These are phyloP conservation scores for Anas platyrhynchos DNA, from an alignment of 2,113 vertebrate genomes.

Conservation along the genomic window DNA sequence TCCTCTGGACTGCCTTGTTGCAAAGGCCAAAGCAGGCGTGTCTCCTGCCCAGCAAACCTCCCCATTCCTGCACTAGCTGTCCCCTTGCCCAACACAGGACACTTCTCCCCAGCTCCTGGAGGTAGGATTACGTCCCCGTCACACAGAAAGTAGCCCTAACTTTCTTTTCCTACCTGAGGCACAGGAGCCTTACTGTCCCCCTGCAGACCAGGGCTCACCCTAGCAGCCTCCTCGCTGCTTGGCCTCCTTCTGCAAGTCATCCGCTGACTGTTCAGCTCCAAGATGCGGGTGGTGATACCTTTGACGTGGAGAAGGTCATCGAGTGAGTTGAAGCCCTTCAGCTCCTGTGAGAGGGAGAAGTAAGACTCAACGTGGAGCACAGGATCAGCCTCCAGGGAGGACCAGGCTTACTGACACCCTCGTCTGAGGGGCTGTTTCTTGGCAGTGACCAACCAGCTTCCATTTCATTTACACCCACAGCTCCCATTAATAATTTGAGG, in stretches of 20 bases:
- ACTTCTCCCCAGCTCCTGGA: background rate
- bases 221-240: background rate
- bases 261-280: conserved; percentile 68
- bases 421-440: background rate
- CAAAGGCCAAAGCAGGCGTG: background rate
- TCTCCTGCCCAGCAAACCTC: background rate
- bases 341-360: conserved; percentile 2
- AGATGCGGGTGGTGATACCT: conserved; percentile 64
- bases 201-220: background rate
- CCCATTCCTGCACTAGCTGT: background rate
- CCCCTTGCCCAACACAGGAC: rapidly evolving
- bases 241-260: conserved; percentile 28
- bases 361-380: rapidly evolving
- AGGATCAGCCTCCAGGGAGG: background rate
- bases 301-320: conserved; percentile 69
- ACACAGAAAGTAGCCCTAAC: background rate
- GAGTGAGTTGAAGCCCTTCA: conserved; percentile 62
- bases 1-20: too few species aligned
- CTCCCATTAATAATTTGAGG: background rate
- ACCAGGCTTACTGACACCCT: background rate
- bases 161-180: background rate
- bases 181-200: background rate
- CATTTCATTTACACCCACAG: background rate
- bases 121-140: background rate
- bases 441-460: background rate